A percentile compares a stretch with the other conserved stretches of the same genome.
phyloP scores from a whole-genome alignment of 2,113 vertebrate genomes.

The Myotis brandtii region DNA sequence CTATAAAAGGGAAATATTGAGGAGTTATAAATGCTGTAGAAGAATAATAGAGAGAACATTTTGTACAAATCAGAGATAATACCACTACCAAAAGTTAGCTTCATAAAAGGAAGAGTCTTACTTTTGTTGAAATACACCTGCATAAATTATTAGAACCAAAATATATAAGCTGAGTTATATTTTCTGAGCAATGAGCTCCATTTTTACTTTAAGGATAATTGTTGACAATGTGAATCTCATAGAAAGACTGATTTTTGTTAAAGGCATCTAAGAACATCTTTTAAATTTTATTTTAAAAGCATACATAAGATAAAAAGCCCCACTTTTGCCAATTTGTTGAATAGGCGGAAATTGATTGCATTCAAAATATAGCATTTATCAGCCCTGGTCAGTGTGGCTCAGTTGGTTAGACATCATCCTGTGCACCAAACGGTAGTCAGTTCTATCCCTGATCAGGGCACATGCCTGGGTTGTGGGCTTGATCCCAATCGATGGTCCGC shows the following conservation, averaged over 20 bases:
- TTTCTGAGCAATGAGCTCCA: background rate
- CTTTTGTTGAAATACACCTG: background rate
- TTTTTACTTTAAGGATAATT: constrained; percentile 27
- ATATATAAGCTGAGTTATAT: background rate
- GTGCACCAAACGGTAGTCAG: background rate
- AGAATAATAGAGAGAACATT: background rate
- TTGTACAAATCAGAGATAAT: constrained; percentile 43
- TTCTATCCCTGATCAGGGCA: background rate
- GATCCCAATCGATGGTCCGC: background rate
- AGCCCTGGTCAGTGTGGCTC: background rate
- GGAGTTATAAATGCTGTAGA: background rate
- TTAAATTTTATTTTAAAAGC: constrained; percentile 4
- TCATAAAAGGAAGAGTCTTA: background rate
- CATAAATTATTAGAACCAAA: background rate
- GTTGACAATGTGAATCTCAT: background rate
- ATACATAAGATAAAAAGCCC: background rate
- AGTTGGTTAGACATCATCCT: background rate
- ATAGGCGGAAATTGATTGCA: background rate
- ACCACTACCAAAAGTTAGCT: background rate
- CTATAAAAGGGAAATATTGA: background rate
- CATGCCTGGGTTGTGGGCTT: background rate
- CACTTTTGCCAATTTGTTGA: background rate
- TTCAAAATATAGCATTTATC: background rate
- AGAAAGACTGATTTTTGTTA: background rate
- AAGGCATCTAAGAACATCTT: background rate